phyloP scores from a whole-genome alignment of 2,113 vertebrate species.

The Oncorhynchus nerka region DNA sequence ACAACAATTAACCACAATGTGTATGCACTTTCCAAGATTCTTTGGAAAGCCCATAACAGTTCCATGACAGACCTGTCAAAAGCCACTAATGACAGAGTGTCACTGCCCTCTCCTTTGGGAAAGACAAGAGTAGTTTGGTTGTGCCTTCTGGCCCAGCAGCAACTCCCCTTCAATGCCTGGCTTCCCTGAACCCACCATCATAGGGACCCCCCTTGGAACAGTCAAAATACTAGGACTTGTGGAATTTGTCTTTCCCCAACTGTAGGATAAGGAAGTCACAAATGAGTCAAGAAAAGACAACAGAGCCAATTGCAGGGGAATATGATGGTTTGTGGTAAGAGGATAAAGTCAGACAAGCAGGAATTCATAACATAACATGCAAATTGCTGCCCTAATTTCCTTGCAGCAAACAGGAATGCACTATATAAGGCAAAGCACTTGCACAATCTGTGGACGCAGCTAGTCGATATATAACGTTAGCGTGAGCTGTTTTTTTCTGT shows the following conservation, averaged over 20 bases:
- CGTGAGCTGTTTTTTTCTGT: too few species aligned
- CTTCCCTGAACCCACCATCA: slow-evolving; percentile 77
- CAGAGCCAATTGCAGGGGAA: neutral
- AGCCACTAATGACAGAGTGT: slow-evolving; percentile 80
- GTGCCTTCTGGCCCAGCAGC: slow-evolving; percentile 72
- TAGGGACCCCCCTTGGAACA: slow-evolving; percentile 72
- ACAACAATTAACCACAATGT: neutral
- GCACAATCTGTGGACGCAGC: too few species aligned
- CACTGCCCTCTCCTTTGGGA: slow-evolving; percentile 64
- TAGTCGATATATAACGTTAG: too few species aligned
- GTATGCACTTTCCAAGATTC: too few species aligned
- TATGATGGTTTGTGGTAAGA: neutral
- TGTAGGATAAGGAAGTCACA: slow-evolving; percentile 48
- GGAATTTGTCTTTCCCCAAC: slow-evolving; percentile 83
- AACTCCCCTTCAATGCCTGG: slow-evolving; percentile 83
- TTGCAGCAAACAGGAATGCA: too few species aligned
- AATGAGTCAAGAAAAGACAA: neutral
- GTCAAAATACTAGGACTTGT: slow-evolving; percentile 86
- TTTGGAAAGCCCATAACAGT: too few species aligned
- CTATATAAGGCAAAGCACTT: too few species aligned
- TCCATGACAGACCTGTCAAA: slow-evolving; percentile 83
- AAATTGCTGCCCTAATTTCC: too few species aligned
- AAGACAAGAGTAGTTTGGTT: slow-evolving; percentile 68
- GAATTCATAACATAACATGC: too few species aligned
- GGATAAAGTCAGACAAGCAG: too few species aligned